Evolutionary conservation across 1,140 invertebrate species (phyloP).

Genomic region (Limonius californicus): DNA sequence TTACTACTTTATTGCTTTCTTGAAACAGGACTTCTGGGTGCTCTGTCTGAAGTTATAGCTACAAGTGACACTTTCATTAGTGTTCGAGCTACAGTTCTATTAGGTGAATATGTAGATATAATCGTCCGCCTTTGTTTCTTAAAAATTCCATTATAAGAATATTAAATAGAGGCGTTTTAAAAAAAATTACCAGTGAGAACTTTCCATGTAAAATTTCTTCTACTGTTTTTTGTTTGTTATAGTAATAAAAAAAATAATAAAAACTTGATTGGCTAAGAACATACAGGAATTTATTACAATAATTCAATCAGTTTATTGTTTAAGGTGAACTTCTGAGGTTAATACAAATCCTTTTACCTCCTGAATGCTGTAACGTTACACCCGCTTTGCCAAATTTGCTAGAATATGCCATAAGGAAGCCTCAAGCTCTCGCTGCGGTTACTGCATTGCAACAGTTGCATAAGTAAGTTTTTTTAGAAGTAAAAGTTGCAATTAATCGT

Average conservation of each 20-base stretch:
- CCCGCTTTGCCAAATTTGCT: constrained; percentile 79
- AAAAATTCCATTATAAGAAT: background rate
- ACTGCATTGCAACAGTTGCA: constrained; percentile 74
- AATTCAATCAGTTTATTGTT: no score
- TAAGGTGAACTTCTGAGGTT: constrained; percentile 78
- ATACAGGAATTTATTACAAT: no score
- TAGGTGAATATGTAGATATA: constrained; percentile 55
- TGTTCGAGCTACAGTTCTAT: constrained; percentile 82
- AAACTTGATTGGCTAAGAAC: no score
- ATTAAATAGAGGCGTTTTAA: no score
- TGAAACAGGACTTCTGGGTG: constrained; percentile 80
- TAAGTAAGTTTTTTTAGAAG: constrained; percentile 40
- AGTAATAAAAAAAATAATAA: no score
- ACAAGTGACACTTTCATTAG: constrained; percentile 84
- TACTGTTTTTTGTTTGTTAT: no score
- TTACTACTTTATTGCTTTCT: constrained; percentile 84
- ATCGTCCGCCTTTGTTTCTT: background rate
- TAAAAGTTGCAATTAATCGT: background rate
- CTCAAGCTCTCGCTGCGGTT: constrained; percentile 76
- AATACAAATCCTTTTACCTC: constrained; percentile 76
- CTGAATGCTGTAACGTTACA: constrained; percentile 76
- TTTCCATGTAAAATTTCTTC: no score
- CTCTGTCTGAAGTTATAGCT: constrained; percentile 87
- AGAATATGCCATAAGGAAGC: constrained; percentile 68
- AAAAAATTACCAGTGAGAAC: no score